phyloP scores from a whole-genome alignment of 2,888 invertebrate genomes.

The Plebejus argus region DNA sequence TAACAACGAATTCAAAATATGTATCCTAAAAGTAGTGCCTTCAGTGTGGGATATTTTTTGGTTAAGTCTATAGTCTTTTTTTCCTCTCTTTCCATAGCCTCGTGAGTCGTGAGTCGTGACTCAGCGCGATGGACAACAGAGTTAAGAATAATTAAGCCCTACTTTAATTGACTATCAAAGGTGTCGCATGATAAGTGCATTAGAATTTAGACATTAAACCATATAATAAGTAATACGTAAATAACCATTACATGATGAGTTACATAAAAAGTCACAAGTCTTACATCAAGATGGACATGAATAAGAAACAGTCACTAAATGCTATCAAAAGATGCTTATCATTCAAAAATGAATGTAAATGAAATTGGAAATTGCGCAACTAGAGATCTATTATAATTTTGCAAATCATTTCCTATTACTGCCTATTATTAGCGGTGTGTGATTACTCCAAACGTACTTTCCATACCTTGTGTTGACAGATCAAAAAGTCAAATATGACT shows the following conservation, averaged over 20 bases:
- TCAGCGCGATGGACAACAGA: no score
- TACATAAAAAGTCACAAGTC: background rate
- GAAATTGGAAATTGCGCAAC: constrained; percentile 14
- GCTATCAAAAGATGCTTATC: constrained; percentile 14
- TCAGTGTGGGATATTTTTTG: no score
- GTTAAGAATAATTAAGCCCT: no score
- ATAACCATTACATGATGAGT: background rate
- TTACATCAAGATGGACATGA: constrained; percentile 1
- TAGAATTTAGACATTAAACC: no score
- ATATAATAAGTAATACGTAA: background rate
- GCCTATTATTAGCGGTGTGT: background rate
- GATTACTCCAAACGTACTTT: constrained; percentile 14
- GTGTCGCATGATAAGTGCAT: no score
- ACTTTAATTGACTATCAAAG: no score
- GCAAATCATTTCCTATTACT: constrained; percentile 25
- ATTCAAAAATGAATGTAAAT: constrained; percentile 9
- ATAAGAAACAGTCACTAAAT: constrained; percentile 18
- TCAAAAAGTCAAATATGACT: background rate
- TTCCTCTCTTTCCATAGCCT: no score
- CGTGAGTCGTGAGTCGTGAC: no score
- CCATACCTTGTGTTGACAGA: background rate
- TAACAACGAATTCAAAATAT: no score
- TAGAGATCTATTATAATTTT: constrained; percentile 22
- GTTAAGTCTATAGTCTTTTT: no score
- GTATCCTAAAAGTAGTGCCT: no score